Evolutionary conservation across 2,888 invertebrate species (phyloP).

Genomic region (Pachliopta kotzebuea): DNA sequence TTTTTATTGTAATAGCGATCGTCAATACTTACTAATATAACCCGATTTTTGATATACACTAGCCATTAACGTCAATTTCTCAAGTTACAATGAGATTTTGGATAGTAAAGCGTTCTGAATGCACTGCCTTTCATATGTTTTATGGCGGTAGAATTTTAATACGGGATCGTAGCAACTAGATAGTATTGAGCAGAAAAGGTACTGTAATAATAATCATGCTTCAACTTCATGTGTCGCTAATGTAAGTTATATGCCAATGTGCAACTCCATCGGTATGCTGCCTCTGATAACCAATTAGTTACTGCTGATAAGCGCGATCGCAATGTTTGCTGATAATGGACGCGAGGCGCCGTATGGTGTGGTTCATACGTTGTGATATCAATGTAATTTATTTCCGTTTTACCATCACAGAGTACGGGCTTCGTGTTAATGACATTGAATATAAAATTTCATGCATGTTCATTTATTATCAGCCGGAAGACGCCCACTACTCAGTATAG

Average conservation of each 20-base stretch:
- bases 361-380: not conserved
- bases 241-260: not conserved
- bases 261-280: not conserved
- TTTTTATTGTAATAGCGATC: too few species aligned
- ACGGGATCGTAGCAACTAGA: too few species aligned
- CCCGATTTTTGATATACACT: not conserved
- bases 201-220: not conserved
- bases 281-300: constrained; percentile 11
- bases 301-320: constrained; percentile 8
- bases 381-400: not conserved
- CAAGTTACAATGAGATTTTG: not conserved
- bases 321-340: constrained; percentile 4
- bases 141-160: too few species aligned
- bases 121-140: too few species aligned
- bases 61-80: not conserved
- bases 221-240: not conserved
- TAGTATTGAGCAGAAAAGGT: not conserved
- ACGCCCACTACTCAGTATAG: too few species aligned
- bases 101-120: not conserved
- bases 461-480: too few species aligned
- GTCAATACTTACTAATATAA: too few species aligned
- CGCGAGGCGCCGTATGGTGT: constrained; percentile 3
- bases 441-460: too few species aligned
- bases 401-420: not conserved
- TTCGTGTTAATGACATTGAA: too few species aligned